Evolutionary conservation across 2,888 invertebrate genomes (phyloP).

Genomic region (Parnassius orleans): DNA sequence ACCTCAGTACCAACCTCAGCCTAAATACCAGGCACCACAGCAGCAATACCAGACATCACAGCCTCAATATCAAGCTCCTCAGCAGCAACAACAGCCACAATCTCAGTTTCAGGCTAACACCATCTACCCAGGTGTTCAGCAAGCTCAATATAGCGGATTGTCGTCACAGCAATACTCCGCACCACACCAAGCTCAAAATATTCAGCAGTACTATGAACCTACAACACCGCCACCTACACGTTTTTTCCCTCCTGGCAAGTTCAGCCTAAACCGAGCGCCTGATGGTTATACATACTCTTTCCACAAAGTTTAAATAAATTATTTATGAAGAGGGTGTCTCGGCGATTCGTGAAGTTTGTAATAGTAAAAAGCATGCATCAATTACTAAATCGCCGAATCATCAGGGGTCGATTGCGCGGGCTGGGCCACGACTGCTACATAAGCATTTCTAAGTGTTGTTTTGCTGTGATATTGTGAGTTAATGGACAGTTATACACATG

Average conservation of each 20-base stretch:
- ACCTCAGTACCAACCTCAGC: constrained; percentile 58
- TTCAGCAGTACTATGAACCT: constrained; percentile 77
- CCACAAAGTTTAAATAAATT: constrained; percentile 81
- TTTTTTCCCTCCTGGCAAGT: constrained; percentile 92
- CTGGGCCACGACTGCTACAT: constrained; percentile 53
- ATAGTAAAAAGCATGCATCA: constrained; percentile 67
- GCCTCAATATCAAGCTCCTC: constrained; percentile 58
- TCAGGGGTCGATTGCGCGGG: constrained; percentile 51
- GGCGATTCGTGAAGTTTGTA: constrained; percentile 62
- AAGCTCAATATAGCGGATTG: constrained; percentile 73
- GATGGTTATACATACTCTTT: constrained; percentile 94
- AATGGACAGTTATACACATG: constrained; percentile 67
- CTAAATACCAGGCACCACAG: constrained; percentile 52
- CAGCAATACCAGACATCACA: constrained; percentile 58
- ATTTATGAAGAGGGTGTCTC: constrained; percentile 51
- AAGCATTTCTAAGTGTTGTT: constrained; percentile 76
- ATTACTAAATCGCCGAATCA: constrained; percentile 73
- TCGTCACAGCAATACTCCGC: constrained; percentile 58
- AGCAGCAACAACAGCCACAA: constrained; percentile 49
- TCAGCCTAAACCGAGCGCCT: constrained; percentile 91
- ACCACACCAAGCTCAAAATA: constrained; percentile 46
- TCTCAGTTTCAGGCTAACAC: constrained; percentile 64
- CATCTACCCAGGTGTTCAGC: constrained; percentile 73
- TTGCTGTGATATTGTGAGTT: constrained; percentile 79
- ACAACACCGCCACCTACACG: constrained; percentile 86